Evolutionary conservation across 2,888 invertebrate genomes (phyloP).

Genomic region (Scaptomyza caliginosa): DNA sequence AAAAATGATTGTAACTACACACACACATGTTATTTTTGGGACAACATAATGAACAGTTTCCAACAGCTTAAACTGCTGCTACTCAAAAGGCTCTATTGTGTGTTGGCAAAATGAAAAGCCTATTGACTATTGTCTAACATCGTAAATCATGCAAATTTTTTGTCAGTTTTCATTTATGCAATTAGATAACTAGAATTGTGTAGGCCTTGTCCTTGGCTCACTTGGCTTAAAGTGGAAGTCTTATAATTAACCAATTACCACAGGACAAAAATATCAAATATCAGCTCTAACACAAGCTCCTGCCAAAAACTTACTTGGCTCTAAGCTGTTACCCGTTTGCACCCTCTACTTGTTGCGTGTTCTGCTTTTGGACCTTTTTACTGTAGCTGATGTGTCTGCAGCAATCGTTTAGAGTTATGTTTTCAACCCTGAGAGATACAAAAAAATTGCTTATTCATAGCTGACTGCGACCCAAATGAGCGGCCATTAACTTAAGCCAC

Average conservation of each 20-base stretch:
- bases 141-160: slow-evolving; percentile 1
- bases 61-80: neutral
- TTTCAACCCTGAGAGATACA: slow-evolving; percentile 19
- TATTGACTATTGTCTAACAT: neutral
- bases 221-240: slow-evolving; percentile 32
- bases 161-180: slow-evolving; percentile 8
- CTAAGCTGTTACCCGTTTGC: slow-evolving; percentile 4
- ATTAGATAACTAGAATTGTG: neutral
- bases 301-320: slow-evolving; percentile 10
- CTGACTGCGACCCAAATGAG: slow-evolving; percentile 66
- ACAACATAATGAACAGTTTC: neutral
- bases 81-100: neutral
- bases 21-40: no score
- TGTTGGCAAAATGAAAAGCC: neutral
- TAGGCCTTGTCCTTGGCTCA: neutral
- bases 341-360: neutral
- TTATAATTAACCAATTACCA: slow-evolving; percentile 76
- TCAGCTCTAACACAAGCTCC: neutral
- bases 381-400: neutral
- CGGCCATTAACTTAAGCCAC: slow-evolving; percentile 58
- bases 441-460: slow-evolving; percentile 70
- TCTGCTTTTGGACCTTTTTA: slow-evolving; percentile 13
- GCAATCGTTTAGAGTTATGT: slow-evolving; percentile 20
- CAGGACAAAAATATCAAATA: slow-evolving; percentile 59
- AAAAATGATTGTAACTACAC: slow-evolving; percentile 21